phyloP scores from a whole-genome alignment of 2,113 vertebrate genomes.

The Psittacara wagleri region DNA sequence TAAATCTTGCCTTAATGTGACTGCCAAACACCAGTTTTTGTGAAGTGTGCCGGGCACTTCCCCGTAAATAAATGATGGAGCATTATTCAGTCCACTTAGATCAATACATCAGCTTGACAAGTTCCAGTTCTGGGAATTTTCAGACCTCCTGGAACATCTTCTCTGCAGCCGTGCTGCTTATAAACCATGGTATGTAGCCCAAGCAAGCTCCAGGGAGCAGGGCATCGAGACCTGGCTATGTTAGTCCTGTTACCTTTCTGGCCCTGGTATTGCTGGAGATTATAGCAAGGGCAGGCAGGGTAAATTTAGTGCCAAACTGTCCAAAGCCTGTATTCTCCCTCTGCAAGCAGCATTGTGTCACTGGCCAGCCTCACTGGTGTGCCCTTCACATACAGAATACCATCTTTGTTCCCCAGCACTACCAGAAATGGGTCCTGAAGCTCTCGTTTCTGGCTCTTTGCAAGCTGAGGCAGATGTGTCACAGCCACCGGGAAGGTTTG shows the following conservation, averaged over 20 bases:
- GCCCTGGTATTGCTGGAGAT: fast-evolving
- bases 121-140: slow-evolving; percentile 53
- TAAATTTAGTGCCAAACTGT: not conserved
- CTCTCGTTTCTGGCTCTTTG: not conserved
- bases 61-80: slow-evolving; percentile 54
- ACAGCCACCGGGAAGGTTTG: not conserved
- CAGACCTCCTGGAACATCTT: slow-evolving; percentile 24
- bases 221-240: not conserved
- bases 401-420: not conserved
- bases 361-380: not conserved
- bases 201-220: not conserved
- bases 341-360: not conserved
- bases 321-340: not conserved
- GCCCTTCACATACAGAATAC: fast-evolving
- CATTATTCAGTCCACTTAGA: slow-evolving; percentile 54
- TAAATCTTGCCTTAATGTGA: slow-evolving; percentile 47
- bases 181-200: not conserved
- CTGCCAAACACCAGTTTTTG: not conserved
- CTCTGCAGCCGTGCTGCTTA: not conserved
- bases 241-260: fast-evolving
- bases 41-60: slow-evolving; percentile 29
- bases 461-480: not conserved
- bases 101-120: slow-evolving; percentile 55
- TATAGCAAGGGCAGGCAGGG: not conserved
- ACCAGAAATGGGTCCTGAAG: not conserved